Evolutionary conservation across 2,888 invertebrate species (phyloP).

Genomic region (Elegia similella): DNA sequence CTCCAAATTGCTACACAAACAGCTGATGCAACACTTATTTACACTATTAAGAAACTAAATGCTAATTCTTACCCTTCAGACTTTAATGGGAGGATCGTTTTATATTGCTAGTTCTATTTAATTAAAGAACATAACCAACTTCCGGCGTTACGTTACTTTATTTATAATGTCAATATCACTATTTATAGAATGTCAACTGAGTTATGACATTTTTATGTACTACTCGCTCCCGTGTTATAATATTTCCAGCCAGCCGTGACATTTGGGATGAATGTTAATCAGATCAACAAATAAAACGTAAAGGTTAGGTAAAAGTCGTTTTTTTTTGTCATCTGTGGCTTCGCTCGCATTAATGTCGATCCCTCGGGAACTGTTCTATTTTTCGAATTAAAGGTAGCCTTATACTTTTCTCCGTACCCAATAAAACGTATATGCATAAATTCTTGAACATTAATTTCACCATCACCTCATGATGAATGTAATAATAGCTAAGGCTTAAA

Average conservation of each 20-base stretch:
- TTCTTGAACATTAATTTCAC: too few relatives aligned
- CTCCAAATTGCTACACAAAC: slow-evolving; percentile 30
- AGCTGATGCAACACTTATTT: slow-evolving; percentile 29
- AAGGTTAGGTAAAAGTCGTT: too few relatives aligned
- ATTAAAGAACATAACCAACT: slow-evolving; percentile 21
- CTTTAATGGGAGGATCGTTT: slow-evolving; percentile 31
- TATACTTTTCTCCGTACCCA: too few relatives aligned
- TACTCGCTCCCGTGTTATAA: neutral
- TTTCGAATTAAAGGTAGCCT: too few relatives aligned
- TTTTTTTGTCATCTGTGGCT: too few relatives aligned
- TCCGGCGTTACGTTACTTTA: slow-evolving; percentile 9
- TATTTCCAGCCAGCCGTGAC: neutral
- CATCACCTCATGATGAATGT: too few relatives aligned
- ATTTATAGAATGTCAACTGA: slow-evolving; percentile 3
- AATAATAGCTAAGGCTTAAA: too few relatives aligned
- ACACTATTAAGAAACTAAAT: slow-evolving; percentile 36
- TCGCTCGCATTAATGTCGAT: too few relatives aligned
- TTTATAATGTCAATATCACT: slow-evolving; percentile 4
- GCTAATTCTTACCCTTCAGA: slow-evolving; percentile 37
- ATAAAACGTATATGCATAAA: too few relatives aligned
- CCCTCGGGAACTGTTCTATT: too few relatives aligned
- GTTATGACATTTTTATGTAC: neutral
- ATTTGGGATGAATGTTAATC: neutral
- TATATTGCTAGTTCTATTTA: slow-evolving; percentile 31
- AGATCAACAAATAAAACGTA: neutral